Base-by-base conservation (phyloP, 30 jellyfish, hydroid and myxozoan species). In the Chrysaora quinquecirrha region DNA sequence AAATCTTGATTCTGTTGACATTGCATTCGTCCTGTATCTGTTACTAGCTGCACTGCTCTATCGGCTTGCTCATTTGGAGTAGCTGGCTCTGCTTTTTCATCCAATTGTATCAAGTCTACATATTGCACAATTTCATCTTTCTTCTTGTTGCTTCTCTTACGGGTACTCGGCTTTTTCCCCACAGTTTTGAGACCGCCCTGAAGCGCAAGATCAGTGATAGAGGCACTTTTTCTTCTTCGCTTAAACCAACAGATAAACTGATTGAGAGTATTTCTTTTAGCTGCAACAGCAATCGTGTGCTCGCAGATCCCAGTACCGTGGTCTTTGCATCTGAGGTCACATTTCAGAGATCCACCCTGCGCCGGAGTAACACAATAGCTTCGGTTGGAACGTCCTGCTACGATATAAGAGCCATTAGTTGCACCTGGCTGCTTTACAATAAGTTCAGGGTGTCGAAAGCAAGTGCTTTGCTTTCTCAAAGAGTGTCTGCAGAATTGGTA, bases 181-280 rank as follows among this genome's bases (percentile, higher is more conserved):
- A 46, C 74, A 22, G 74, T 62, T 46, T 62, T 62, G 28, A 46
- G 74, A 27, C 74, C 74, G 14, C 74, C 74, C 35, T 62, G 74
- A 21, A 62, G 74, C 6, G 74, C 74, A 34, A 62, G 24, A 62
- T n/a, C 48, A 2, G 74, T 62, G 21, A 62, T 2, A 6, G 74
- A 62, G 29, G 74, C 35, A 27, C 74, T 46, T 27, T 62, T 62
- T 29, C 29, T 62, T n/a, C 46, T 2, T 62, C 74, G 35, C 29
- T 62, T 62, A 62, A n/a, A 62, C 33, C 74, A 62, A 20, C 46
- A 21, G 29, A 62, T 24, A 62, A 62, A 62, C 34, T 62, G 21
- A 2, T 27, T 62, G 33, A 62, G 29, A 6, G 48, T 62, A 14
- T 46, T 46, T 23, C 74, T 34, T 62, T 46, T 34, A 62, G 46